A percentile compares a stretch with the other conserved stretches of the same genome.
Evolutionary conservation across 2,797 vertebrate species (phyloP).

Genomic region (Distichodus sexfasciatus): DNA sequence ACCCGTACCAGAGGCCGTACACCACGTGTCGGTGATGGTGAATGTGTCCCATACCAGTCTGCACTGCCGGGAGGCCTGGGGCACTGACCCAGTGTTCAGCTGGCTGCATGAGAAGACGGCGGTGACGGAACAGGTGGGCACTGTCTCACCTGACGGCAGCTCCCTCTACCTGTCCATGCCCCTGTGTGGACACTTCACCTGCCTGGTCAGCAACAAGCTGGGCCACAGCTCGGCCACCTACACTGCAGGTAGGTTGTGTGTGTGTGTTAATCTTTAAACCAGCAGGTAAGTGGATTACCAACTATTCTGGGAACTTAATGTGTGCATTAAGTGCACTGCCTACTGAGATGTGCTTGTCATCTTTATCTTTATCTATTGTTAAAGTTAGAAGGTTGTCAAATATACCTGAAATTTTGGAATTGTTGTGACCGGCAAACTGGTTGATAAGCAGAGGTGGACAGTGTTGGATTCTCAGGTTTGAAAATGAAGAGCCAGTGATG

Average conservation of each 20-base stretch:
- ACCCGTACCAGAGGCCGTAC: constrained; percentile 68
- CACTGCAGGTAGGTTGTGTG: constrained; percentile 68
- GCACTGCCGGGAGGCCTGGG: constrained; percentile 75
- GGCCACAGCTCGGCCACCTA: constrained; percentile 71
- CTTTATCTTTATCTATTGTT: too few relatives aligned
- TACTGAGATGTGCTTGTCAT: too few relatives aligned
- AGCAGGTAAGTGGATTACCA: too few relatives aligned
- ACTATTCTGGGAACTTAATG: too few relatives aligned
- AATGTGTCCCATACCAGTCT: constrained; percentile 70
- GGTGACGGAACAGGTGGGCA: constrained; percentile 60
- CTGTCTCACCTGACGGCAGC: constrained; percentile 61
- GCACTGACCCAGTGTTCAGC: constrained; percentile 70
- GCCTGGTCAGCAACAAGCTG: constrained; percentile 71
- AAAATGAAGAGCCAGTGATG: too few relatives aligned
- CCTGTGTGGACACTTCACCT: constrained; percentile 76
- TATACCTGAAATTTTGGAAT: too few relatives aligned
- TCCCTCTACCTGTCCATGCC: constrained; percentile 57
- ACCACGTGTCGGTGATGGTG: constrained; percentile 74
- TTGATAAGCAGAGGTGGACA: too few relatives aligned
- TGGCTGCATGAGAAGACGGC: constrained; percentile 70
- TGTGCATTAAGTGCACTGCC: too few relatives aligned
- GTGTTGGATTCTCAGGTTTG: too few relatives aligned
- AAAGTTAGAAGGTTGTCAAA: too few relatives aligned
- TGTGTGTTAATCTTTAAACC: too few relatives aligned
- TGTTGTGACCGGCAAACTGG: too few relatives aligned